Percentiles rank a stretch among this genome's conserved stretches.
Evolutionary conservation across 2,113 vertebrate genomes (phyloP).

Genomic region (Condylura cristata): DNA sequence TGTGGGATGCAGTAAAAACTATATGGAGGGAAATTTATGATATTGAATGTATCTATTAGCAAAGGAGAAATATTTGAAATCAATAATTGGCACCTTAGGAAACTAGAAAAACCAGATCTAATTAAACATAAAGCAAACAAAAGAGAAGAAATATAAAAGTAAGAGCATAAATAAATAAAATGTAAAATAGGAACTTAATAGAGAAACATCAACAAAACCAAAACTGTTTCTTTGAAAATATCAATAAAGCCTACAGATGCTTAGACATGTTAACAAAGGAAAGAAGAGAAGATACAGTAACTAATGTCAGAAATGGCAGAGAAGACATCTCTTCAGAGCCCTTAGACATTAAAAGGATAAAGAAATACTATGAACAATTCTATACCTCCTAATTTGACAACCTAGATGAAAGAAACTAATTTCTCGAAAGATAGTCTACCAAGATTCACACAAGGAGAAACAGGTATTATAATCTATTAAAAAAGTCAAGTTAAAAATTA

Average conservation of each 20-base stretch:
- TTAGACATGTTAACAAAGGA: no score
- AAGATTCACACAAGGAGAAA: background rate
- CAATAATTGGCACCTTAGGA: background rate
- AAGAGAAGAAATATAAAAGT: background rate
- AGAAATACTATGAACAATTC: no score
- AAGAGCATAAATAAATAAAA: background rate
- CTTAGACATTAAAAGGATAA: no score
- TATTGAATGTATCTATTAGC: no score
- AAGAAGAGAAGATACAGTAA: no score
- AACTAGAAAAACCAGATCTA: background rate
- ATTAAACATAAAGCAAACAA: background rate
- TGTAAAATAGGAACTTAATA: background rate
- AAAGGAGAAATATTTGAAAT: background rate
- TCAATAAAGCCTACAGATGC: background rate
- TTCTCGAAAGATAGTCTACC: no score
- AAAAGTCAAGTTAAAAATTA: background rate
- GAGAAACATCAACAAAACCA: background rate
- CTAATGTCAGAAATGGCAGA: background rate
- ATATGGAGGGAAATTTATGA: background rate
- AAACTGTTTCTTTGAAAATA: background rate
- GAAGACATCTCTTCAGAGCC: fast-evolving
- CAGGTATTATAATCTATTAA: no score
- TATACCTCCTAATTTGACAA: no score
- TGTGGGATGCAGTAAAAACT: background rate
- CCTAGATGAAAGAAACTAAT: no score